Evolutionary conservation across 2,113 vertebrate genomes (phyloP).

Genomic region (Syngnathus scovelli): DNA sequence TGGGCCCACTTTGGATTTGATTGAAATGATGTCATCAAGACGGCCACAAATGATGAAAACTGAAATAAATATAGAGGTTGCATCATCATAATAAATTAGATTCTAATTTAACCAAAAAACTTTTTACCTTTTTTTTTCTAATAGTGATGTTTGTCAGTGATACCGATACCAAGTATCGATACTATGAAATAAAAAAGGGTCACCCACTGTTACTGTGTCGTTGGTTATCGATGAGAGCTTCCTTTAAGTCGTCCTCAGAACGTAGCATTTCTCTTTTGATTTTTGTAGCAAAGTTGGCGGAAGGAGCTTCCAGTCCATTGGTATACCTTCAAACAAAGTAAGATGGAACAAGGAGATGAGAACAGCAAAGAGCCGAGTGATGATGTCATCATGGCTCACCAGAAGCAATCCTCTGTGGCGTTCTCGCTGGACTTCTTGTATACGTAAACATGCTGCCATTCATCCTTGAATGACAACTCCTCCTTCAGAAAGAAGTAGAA

Average conservation of each 20-base stretch:
- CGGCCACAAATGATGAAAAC: constrained; percentile 85
- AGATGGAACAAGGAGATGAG: background rate
- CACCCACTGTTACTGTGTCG: constrained; percentile 84
- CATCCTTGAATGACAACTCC: constrained; percentile 61
- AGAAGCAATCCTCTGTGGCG: constrained; percentile 80
- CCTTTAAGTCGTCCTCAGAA: constrained; percentile 40
- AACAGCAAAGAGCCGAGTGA: too few relatives aligned
- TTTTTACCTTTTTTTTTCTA: background rate
- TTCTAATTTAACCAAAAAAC: too few relatives aligned
- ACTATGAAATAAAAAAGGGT: constrained; percentile 21
- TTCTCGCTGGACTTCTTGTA: constrained; percentile 71
- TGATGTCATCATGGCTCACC: constrained; percentile 68
- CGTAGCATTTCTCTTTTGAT: constrained; percentile 70
- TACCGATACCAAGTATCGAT: background rate
- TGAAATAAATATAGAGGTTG: constrained; percentile 42
- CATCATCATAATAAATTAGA: background rate
- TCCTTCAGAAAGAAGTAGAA: constrained; percentile 74
- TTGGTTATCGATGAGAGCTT: constrained; percentile 10
- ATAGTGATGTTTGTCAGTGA: background rate
- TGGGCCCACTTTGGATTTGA: constrained; percentile 33
- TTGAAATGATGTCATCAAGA: constrained; percentile 42
- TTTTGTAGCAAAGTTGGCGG: constrained; percentile 68
- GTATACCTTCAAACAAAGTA: constrained; percentile 78
- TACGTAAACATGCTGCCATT: constrained; percentile 78
- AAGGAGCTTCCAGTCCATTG: constrained; percentile 82